Percentiles rank a stretch among this genome's conserved stretches.
phyloP scores from a whole-genome alignment of 2,113 vertebrate species.

The Oenanthe oenanthe region DNA sequence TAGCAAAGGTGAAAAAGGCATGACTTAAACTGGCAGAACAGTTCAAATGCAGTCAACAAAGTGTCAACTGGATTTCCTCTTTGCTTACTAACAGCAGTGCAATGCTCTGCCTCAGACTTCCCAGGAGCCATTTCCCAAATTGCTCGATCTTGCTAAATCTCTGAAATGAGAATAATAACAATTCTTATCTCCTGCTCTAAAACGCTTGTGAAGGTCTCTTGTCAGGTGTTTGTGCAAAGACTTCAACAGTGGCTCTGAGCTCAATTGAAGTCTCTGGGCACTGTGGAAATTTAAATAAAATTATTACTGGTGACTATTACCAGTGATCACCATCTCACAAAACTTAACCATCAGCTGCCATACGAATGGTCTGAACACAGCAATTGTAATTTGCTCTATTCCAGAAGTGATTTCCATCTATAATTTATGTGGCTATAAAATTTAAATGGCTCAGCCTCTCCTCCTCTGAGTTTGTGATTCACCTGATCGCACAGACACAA shows the following conservation, averaged over 20 bases:
- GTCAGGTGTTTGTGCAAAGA: not conserved
- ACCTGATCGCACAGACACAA: not conserved
- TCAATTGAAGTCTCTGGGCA: not conserved
- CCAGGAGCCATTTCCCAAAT: not conserved
- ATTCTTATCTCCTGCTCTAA: not conserved
- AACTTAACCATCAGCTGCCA: slow-evolving; percentile 8
- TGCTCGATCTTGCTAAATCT: not conserved
- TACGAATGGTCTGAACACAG: not conserved
- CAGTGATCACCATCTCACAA: not conserved
- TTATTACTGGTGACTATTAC: not conserved
- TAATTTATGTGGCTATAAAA: slow-evolving; percentile 34
- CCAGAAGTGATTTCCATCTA: slow-evolving; percentile 24
- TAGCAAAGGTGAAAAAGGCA: not conserved
- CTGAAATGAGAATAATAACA: slow-evolving; percentile 27
- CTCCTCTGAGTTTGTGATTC: not conserved
- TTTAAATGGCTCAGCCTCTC: not conserved
- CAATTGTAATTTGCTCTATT: slow-evolving; percentile 1
- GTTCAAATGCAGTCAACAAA: not conserved
- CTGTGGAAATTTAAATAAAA: slow-evolving; percentile 24
- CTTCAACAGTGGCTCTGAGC: not conserved
- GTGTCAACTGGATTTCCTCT: not conserved
- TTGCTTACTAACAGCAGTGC: not conserved
- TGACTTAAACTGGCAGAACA: not conserved
- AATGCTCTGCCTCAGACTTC: not conserved
- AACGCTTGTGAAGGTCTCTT: not conserved